A percentile compares a stretch with the other conserved stretches of the same genome.
phyloP scores from a whole-genome alignment of 2,888 invertebrate genomes.

The Ornithoptera alexandrae region DNA sequence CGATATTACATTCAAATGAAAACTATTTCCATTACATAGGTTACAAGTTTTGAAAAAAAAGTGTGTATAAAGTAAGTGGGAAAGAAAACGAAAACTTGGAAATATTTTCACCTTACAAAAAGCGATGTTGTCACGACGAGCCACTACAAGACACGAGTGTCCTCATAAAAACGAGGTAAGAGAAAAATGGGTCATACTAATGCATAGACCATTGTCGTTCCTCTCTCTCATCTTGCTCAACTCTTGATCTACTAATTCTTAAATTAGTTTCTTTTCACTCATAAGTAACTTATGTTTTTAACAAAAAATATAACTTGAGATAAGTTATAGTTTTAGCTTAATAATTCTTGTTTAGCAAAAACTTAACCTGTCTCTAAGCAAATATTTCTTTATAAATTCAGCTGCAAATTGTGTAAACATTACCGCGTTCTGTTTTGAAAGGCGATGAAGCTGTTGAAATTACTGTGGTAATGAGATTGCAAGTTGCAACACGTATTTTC shows the following conservation, averaged over 20 bases:
- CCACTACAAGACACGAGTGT: slow-evolving; percentile 18
- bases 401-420: no score
- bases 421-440: no score
- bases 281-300: background rate
- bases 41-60: background rate
- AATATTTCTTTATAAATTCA: no score
- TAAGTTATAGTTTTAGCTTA: no score
- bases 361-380: no score
- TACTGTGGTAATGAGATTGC: no score
- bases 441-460: no score
- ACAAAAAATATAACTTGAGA: no score
- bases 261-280: background rate
- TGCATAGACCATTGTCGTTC: slow-evolving; percentile 15
- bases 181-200: slow-evolving; percentile 26
- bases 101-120: slow-evolving; percentile 19
- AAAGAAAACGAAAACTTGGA: slow-evolving; percentile 4
- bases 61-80: background rate
- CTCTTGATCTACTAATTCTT: background rate
- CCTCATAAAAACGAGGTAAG: slow-evolving; percentile 21
- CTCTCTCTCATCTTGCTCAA: slow-evolving; percentile 4
- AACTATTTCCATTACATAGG: background rate
- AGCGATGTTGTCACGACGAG: slow-evolving; percentile 8
- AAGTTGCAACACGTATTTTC: no score
- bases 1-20: no score
- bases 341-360: no score